Base-by-base conservation (phyloP, 2,888 invertebrate genomes). In the Nomada ferruginata region DNA sequence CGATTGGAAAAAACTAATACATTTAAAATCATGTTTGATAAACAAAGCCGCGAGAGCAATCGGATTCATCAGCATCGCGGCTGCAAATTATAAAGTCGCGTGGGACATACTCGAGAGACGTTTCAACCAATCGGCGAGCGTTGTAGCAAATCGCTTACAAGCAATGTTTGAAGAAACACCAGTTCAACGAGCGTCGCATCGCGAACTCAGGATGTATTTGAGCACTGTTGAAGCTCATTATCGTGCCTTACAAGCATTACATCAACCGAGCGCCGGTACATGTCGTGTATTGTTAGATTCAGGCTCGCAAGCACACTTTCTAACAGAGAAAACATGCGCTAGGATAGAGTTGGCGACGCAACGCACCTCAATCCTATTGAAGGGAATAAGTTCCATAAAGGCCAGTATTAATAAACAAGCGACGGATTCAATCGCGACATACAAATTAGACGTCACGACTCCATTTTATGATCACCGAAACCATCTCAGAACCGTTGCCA, bases 1-100 rank as follows among this genome's bases (percentile, higher is more conserved):
- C 0, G 61, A 61, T 20, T 61, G 61, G 18, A 42, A 9, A 61
- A 60, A 64, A 2, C 29, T 76, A 1, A 55, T 76, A 15, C 64
- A 77, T n/a, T 23, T 77, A 0, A 42, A 59, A 71, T 72, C 72
- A 0, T 77, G 72, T 60, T 59, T 72, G 10, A 66, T 47, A 9
- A 57, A 44, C 15, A 60, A 72, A 23, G 59, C 77, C 5, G 65
- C 72, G 2, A n/a, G 42, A 7, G 36, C 36, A 1, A 59, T 72
- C 1, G 60, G 60, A 18, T 64, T 65, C 15, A 15, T 71, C 11
- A 50, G 59, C 3, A 77, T 44, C n/a, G 50, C 77, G 7, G 57
- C 71, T 2, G 20, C 36, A 2, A 77, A 77, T 23, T 77, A 71
- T 20, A 18, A 26, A 26, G 26, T 26, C 26, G 26, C 26, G 26